Conservation (phyloP, 2,888 invertebrate genomes). For the Cordilura impudica region DNA sequence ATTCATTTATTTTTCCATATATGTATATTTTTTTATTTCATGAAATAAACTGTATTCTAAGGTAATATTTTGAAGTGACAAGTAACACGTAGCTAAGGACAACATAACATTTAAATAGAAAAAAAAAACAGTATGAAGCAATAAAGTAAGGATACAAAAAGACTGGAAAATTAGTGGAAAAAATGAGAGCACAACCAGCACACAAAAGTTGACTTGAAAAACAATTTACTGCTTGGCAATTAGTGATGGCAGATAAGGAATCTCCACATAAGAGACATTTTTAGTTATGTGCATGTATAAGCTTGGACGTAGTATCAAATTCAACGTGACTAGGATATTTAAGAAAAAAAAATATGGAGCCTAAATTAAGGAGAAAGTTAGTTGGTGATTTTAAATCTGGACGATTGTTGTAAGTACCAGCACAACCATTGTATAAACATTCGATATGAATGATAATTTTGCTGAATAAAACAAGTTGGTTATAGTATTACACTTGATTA, state of each 20-base stretch:
- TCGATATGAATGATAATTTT: no score
- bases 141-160: conserved; percentile 11
- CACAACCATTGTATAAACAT: no score
- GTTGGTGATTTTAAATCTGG: no score
- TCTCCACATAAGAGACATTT: conserved; percentile 39
- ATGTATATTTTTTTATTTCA: neutral
- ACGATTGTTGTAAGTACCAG: no score
- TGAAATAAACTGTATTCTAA: conserved; percentile 24
- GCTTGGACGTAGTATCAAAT: no score
- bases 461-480: no score
- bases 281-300: neutral
- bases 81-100: conserved; percentile 53
- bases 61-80: conserved; percentile 54
- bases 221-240: conserved; percentile 63
- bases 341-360: no score
- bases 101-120: conserved; percentile 44
- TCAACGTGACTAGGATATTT: no score
- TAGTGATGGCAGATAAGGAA: conserved; percentile 57
- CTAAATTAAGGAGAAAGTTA: no score
- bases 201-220: conserved; percentile 29
- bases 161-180: neutral
- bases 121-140: conserved; percentile 19
- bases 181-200: conserved; percentile 17
- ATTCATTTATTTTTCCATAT: conserved; percentile 18
- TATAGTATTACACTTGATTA: no score